Evolutionary conservation across 1,140 invertebrate genomes (phyloP).

Genomic region (Neocloeon triangulifer): DNA sequence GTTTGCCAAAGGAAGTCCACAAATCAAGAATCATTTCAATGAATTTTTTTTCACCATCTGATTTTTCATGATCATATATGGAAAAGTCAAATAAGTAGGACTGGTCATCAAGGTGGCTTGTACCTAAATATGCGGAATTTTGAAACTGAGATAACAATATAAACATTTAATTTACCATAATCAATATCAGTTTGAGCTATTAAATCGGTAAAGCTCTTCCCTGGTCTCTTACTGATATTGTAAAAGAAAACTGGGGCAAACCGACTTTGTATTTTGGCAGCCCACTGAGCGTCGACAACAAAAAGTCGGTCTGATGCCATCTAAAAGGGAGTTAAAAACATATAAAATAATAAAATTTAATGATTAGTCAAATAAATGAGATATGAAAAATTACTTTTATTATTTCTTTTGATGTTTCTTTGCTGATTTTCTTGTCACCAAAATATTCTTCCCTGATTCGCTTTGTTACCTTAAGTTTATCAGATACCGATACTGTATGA

Average conservation of each 20-base stretch:
- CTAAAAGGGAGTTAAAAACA: too few species aligned
- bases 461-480: constrained; percentile 19
- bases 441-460: constrained; percentile 31
- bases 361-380: too few species aligned
- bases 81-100: constrained; percentile 17
- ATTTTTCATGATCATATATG: constrained; percentile 14
- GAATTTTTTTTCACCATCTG: constrained; percentile 22
- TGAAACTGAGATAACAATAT: too few species aligned
- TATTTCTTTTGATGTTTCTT: constrained; percentile 16
- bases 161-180: constrained; percentile 25
- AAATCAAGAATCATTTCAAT: constrained; percentile 24
- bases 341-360: too few species aligned
- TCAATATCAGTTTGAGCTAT: constrained; percentile 20
- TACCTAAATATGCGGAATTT: constrained; percentile 24
- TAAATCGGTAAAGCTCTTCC: constrained; percentile 22
- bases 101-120: constrained; percentile 32
- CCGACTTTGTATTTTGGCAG: constrained; percentile 26
- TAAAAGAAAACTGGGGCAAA: constrained; percentile 32
- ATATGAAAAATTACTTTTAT: constrained; percentile 7
- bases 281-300: constrained; percentile 24
- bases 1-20: constrained; percentile 24
- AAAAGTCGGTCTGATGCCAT: constrained; percentile 34
- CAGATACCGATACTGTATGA: constrained; percentile 27
- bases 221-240: constrained; percentile 25
- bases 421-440: constrained; percentile 20